phyloP scores from a whole-genome alignment of 2,797 vertebrate species.

The Malurus splendens region DNA sequence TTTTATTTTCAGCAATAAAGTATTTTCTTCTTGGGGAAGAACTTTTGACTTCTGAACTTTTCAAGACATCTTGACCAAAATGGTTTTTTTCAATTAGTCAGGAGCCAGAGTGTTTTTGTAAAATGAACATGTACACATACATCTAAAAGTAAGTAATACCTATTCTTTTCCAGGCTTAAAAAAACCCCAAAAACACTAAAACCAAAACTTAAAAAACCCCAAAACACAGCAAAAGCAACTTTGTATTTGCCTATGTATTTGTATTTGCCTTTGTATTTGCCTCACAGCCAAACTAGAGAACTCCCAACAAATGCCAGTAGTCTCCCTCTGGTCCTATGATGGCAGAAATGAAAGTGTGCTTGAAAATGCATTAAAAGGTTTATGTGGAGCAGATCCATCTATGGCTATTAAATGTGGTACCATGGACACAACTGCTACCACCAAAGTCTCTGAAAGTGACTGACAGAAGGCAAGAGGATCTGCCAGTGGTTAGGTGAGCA shows the following conservation, averaged over 20 bases:
- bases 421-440: not conserved
- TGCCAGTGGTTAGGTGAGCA: not conserved
- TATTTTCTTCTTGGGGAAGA: not conserved
- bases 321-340: not conserved
- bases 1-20: not conserved
- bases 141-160: not conserved
- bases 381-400: not conserved
- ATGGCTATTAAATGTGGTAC: not conserved
- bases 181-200: not conserved
- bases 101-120: not conserved
- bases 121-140: not conserved
- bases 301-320: fast-evolving
- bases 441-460: not conserved
- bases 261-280: not conserved
- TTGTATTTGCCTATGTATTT: not conserved
- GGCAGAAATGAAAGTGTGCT: not conserved
- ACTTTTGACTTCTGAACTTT: not conserved
- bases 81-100: not conserved
- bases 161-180: not conserved
- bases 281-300: not conserved
- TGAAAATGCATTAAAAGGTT: not conserved
- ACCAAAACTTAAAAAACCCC: fast-evolving
- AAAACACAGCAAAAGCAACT: not conserved
- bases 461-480: not conserved
- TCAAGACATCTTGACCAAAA: not conserved